phyloP scores from a whole-genome alignment of 2,797 vertebrate species.

The Sebastes itinus region DNA sequence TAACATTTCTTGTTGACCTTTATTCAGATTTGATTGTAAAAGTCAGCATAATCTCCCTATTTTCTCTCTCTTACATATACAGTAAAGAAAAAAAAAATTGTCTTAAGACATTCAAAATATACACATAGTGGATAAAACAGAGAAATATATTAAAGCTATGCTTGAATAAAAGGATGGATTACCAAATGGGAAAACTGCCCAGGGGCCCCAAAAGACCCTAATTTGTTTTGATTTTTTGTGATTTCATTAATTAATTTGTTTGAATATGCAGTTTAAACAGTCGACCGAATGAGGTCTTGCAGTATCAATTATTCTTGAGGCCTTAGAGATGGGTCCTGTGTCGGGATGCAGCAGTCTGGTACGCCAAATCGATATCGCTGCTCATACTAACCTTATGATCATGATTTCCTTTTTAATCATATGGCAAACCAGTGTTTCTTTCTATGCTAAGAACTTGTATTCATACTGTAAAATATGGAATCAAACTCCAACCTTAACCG shows the following conservation, averaged over 20 bases:
- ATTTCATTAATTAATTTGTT: neutral
- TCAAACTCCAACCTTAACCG: neutral
- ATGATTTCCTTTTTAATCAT: too few species aligned
- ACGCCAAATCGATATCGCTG: neutral
- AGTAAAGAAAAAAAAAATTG: neutral
- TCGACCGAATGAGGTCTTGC: neutral
- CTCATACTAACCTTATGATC: too few species aligned
- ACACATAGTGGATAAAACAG: neutral
- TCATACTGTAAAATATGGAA: neutral
- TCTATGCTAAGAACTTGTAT: neutral
- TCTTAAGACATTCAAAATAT: neutral
- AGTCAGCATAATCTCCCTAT: neutral
- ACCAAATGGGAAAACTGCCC: neutral
- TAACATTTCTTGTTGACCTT: neutral
- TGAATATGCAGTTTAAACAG: neutral
- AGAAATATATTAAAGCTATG: neutral
- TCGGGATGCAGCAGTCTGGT: neutral
- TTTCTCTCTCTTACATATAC: neutral
- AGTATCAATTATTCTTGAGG: neutral
- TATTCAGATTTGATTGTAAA: neutral
- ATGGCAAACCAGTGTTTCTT: neutral
- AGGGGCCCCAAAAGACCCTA: neutral
- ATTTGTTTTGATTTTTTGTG: neutral
- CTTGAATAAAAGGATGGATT: neutral
- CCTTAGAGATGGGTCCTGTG: neutral